Evolutionary conservation across 2,888 invertebrate species (phyloP).

Genomic region (Mylabris sibirica): DNA sequence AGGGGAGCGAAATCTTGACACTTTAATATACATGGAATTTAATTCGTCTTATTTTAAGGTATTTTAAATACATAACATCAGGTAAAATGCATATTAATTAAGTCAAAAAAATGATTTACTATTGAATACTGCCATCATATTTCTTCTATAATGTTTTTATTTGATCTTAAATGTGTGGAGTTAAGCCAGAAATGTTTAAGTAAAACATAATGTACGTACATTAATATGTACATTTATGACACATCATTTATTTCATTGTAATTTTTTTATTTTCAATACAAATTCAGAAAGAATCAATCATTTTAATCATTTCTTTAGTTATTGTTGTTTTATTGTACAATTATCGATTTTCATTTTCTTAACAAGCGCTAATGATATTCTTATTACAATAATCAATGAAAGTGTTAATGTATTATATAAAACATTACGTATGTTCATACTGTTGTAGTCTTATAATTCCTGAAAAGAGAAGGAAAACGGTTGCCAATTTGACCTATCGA

Average conservation of each 20-base stretch:
- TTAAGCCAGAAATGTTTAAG: background rate
- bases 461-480: background rate
- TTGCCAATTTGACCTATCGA: conserved; percentile 13
- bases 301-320: background rate
- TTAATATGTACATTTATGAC: background rate
- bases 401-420: background rate
- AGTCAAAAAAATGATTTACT: conserved; percentile 11
- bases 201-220: background rate
- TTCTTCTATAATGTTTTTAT: conserved; percentile 6
- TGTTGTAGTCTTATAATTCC: background rate
- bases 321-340: background rate
- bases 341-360: background rate
- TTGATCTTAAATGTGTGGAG: background rate
- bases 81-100: conserved; percentile 6
- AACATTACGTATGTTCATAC: background rate
- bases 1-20: background rate
- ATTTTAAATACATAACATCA: background rate
- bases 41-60: background rate
- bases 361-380: background rate
- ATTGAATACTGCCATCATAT: background rate
- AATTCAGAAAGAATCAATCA: background rate
- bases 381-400: background rate
- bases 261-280: background rate
- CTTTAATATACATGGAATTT: background rate
- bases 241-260: background rate